A percentile compares a stretch with the other conserved stretches of the same genome.
These are phyloP conservation scores for Tetramorium alpestre DNA, from an alignment of 1,140 invertebrate genomes.

Conservation along the genomic window DNA sequence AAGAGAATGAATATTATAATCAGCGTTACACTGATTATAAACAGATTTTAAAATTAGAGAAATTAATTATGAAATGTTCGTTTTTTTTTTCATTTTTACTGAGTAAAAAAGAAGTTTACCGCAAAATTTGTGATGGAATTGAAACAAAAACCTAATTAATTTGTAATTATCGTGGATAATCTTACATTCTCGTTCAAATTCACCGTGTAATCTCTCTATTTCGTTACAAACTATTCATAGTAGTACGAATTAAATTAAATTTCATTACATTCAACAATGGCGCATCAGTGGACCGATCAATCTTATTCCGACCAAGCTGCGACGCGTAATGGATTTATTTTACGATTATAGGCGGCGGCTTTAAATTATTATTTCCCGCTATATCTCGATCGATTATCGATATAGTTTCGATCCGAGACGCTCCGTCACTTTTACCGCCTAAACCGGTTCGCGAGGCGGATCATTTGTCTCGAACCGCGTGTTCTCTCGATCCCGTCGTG, in stretches of 20 bases:
- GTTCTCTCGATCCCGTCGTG: constrained; percentile 59
- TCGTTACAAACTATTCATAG: not conserved
- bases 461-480: constrained; percentile 77
- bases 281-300: constrained; percentile 16
- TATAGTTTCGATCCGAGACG: constrained; percentile 59
- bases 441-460: constrained; percentile 76
- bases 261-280: constrained; percentile 37
- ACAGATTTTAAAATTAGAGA: not conserved
- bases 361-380: constrained; percentile 59
- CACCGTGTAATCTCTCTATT: not conserved
- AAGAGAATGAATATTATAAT: not conserved
- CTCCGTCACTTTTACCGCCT: constrained; percentile 68
- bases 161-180: not conserved
- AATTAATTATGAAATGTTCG: not conserved
- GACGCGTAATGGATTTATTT: constrained; percentile 44
- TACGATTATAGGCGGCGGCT: constrained; percentile 16
- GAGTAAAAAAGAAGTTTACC: not conserved
- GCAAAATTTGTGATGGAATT: not conserved
- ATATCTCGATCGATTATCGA: constrained; percentile 61
- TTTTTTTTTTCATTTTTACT: not conserved
- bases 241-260: constrained; percentile 46
- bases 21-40: no score
- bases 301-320: not conserved
- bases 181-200: constrained; percentile 21
- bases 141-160: constrained; percentile 32